Percentiles rank a stretch among this genome's conserved stretches.
These are phyloP conservation scores for Melanchra persicariae DNA, from an alignment of 2,888 invertebrate genomes.

Conservation along the genomic window DNA sequence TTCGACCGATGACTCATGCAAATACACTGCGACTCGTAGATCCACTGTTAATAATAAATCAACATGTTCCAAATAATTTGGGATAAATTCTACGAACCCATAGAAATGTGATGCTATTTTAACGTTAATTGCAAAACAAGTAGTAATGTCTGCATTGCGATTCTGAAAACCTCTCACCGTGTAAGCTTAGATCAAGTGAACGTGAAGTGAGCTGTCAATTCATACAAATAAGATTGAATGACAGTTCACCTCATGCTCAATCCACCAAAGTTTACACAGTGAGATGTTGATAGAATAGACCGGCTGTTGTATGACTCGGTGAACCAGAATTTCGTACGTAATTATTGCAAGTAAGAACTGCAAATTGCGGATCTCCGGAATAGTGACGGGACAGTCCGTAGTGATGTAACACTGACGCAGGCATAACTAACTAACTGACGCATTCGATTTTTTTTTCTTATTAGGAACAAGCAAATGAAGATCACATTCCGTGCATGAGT, in stretches of 20 bases:
- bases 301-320: slow-evolving; percentile 31
- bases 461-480: slow-evolving; percentile 73
- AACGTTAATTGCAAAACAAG: slow-evolving; percentile 30
- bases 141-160: neutral
- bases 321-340: slow-evolving; percentile 49
- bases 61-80: slow-evolving; percentile 34
- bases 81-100: slow-evolving; percentile 25
- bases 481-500: slow-evolving; percentile 72
- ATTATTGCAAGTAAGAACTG: slow-evolving; percentile 55
- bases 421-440: slow-evolving; percentile 76
- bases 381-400: slow-evolving; percentile 62
- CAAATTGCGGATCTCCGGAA: slow-evolving; percentile 64
- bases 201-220: too few species aligned
- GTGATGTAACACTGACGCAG: slow-evolving; percentile 81
- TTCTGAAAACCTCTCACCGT: too few species aligned
- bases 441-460: slow-evolving; percentile 77
- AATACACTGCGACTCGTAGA: slow-evolving; percentile 32
- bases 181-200: too few species aligned
- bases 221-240: too few species aligned
- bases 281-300: too few species aligned
- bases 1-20: slow-evolving; percentile 34
- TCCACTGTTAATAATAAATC: slow-evolving; percentile 29
- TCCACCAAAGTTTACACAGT: neutral
- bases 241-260: too few species aligned
- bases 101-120: slow-evolving; percentile 34